Evolutionary conservation across 2,797 vertebrate genomes (phyloP).

Genomic region (Brotula barbata): DNA sequence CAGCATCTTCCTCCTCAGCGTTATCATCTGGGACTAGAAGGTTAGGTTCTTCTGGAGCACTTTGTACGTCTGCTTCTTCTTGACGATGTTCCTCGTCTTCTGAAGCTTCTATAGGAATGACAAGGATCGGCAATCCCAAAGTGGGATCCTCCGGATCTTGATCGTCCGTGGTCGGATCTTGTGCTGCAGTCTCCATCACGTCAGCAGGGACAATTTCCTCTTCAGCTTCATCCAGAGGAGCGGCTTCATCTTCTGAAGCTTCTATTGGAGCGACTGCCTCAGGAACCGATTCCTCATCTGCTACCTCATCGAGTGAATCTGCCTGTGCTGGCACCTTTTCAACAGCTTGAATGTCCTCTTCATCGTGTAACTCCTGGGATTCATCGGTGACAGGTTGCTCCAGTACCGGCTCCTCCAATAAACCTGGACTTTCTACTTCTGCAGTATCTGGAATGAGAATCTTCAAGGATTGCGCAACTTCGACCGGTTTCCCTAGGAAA

Average conservation of each 20-base stretch:
- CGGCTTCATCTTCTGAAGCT: conserved; percentile 3
- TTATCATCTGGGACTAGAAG: neutral
- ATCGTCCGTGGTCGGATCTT: neutral
- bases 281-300: conserved; percentile 1
- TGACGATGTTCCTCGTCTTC: conserved; percentile 4
- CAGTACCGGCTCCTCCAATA: neutral
- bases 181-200: neutral
- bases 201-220: neutral
- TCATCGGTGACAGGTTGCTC: neutral
- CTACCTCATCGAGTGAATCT: conserved; percentile 1
- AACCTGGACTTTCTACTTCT: conserved; percentile 1
- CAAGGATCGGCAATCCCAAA: neutral
- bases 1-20: neutral
- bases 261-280: conserved; percentile 11
- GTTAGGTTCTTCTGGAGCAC: conserved; percentile 3
- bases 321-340: conserved; percentile 18
- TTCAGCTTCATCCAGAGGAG: neutral
- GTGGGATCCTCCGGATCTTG: neutral
- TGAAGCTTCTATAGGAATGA: neutral
- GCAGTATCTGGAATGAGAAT: conserved; percentile 27
- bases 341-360: conserved; percentile 18
- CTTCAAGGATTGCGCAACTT: conserved; percentile 14
- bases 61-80: conserved; percentile 1
- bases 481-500: too few species aligned
- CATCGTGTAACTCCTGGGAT: conserved; percentile 1